Evolutionary conservation across 2,113 vertebrate species (phyloP).

Genomic region (Rhinogobius similis): DNA sequence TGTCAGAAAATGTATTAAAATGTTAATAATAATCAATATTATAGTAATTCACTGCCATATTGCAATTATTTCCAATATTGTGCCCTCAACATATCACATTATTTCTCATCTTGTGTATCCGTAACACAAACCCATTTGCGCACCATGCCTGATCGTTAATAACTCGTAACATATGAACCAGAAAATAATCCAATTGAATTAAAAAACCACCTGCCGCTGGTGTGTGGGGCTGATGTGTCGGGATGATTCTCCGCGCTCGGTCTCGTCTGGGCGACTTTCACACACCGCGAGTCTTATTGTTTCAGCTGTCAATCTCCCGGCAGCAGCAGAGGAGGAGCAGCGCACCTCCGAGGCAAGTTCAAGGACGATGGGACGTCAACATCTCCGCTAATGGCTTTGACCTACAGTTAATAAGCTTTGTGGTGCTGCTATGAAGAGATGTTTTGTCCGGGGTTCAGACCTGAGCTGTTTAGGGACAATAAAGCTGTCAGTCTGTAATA

Average conservation of each 20-base stretch:
- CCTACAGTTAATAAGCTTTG: slow-evolving; percentile 27
- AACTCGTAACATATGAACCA: neutral
- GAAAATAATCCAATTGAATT: neutral
- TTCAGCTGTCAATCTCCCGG: slow-evolving; percentile 15
- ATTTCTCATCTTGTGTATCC: too few relatives aligned
- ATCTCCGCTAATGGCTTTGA: slow-evolving; percentile 36
- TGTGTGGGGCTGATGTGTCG: neutral
- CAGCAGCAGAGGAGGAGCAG: slow-evolving; percentile 19
- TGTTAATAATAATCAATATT: too few relatives aligned
- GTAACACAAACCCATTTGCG: neutral
- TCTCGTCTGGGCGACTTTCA: neutral
- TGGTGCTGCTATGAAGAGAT: slow-evolving; percentile 23
- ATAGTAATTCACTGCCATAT: too few relatives aligned
- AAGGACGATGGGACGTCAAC: slow-evolving; percentile 28
- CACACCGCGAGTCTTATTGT: slow-evolving; percentile 18
- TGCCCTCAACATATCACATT: too few relatives aligned
- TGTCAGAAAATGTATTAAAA: too few relatives aligned
- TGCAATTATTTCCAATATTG: too few relatives aligned
- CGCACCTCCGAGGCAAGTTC: slow-evolving; percentile 9
- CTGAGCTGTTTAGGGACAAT: slow-evolving; percentile 4
- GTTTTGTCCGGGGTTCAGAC: slow-evolving; percentile 10
- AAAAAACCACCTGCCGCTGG: slow-evolving; percentile 3
- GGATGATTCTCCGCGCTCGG: neutral
- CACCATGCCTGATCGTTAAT: neutral
- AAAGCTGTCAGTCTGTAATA: neutral